Evolutionary conservation across 2,888 invertebrate genomes (phyloP), one percentile per base, ranked within the genome.

Genomic region (Cacoxenus indagator): DNA sequence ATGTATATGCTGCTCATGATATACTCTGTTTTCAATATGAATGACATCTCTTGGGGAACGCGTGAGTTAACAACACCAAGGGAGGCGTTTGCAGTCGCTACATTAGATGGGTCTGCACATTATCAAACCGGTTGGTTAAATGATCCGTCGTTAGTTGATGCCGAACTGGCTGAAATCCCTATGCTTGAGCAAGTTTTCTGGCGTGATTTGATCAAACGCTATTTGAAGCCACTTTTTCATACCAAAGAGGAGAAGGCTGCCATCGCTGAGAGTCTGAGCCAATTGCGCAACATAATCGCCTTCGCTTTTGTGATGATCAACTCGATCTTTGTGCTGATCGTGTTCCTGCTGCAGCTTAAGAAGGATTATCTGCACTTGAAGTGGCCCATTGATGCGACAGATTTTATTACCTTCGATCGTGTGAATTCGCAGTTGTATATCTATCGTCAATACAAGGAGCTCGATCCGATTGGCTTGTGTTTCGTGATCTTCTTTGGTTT

Each of bases 11-110:
- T 98, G 84, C 90, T 98, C 66, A 93, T 97, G 75, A 94, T 98
- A 67, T 98, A 96, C 86, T 96, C 97, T 0, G 90, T 97, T 27
- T 96, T 96, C 85, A 98, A 98, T 86, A 91, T 98, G 89, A 96
- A 98, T 86, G 94, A 96, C 82, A 95, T 98, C 3, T 93, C 94
- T 1, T 98, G 98, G 98, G 98, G 98, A 4, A 98, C 98, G 0
- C 90, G 98, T 70, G 98, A 97, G 86, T 93, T 91, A 61, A 90
- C 90, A 0, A 88, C 82, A 14, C 74, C 70, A 61, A 76, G 78
- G 76, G 77, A 74, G 70, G 37, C n/a, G n/a, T n/a, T n/a, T n/a
- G n/a, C 0, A 37, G 37, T 11, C 37, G 9, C 37, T 11, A 37
- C 8, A 14, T 37, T 14, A 37, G 22, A 22, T 68, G 61, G 0